phyloP scores from a whole-genome alignment of 1,140 invertebrate genomes.

The Nebria ingens region DNA sequence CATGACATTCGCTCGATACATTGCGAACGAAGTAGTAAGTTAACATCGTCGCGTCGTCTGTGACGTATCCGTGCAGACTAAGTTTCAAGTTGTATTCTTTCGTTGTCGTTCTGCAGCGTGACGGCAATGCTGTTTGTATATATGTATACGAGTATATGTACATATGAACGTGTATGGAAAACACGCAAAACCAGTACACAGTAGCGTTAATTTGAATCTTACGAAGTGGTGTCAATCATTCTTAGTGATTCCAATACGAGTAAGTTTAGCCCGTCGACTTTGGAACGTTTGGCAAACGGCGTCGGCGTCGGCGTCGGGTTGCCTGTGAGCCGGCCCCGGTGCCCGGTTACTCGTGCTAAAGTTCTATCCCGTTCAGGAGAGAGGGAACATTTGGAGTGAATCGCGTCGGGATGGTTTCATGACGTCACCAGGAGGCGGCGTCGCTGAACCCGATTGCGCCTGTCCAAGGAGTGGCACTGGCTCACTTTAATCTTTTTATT shows the following conservation, averaged over 20 bases:
- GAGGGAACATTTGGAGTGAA: conserved; percentile 1
- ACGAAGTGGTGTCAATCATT: not conserved
- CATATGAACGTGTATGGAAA: not conserved
- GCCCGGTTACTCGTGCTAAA: not conserved
- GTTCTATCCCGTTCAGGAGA: not conserved
- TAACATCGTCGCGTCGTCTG: too few species aligned
- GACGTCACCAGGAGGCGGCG: conserved; percentile 31
- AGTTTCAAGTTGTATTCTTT: too few species aligned
- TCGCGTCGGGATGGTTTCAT: conserved; percentile 14
- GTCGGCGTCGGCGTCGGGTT: not conserved
- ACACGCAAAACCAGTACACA: not conserved
- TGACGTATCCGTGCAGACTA: too few species aligned
- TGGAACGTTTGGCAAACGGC: not conserved
- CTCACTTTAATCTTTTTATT: conserved; percentile 36
- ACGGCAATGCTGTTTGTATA: not conserved
- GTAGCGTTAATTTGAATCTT: not conserved
- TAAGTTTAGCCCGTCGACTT: not conserved
- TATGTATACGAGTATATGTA: not conserved
- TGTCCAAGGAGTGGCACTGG: conserved; percentile 31
- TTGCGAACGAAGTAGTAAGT: too few species aligned
- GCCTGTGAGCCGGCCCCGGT: not conserved
- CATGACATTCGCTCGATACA: too few species aligned
- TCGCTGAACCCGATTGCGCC: conserved; percentile 29
- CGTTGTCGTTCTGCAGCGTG: too few species aligned
- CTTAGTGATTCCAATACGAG: conserved; percentile 2